These are phyloP conservation scores for Drosophila mettleri DNA, from an alignment of 2,888 invertebrate species.

Conservation along the genomic window DNA sequence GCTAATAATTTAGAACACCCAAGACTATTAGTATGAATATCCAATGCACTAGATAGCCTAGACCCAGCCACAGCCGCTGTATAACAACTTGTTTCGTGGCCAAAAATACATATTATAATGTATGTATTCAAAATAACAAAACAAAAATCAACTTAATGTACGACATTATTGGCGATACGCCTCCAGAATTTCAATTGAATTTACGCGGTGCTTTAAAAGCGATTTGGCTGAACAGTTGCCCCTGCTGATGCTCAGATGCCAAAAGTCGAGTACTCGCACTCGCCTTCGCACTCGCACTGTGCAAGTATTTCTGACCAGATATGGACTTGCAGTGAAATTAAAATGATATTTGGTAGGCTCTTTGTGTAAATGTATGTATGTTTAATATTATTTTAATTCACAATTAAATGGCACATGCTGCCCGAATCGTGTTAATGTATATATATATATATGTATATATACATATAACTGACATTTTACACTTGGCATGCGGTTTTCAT, in stretches of 20 bases:
- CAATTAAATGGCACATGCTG: conserved; percentile 53
- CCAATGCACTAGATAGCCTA: conserved; percentile 46
- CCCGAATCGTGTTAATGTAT: conserved; percentile 55
- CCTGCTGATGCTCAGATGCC: conserved; percentile 32
- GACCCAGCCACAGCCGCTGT: conserved; percentile 19
- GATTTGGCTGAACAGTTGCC: conserved; percentile 52
- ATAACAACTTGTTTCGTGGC: conserved; percentile 46
- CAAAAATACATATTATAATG: conserved; percentile 28
- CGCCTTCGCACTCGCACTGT: background rate
- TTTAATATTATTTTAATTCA: conserved; percentile 50
- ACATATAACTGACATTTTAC: conserved; percentile 61
- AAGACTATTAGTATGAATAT: conserved; percentile 68
- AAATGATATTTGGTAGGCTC: conserved; percentile 47
- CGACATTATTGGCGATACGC: conserved; percentile 70
- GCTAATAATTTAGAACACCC: conserved; percentile 75
- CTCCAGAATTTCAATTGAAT: conserved; percentile 63
- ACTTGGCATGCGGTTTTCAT: conserved; percentile 70
- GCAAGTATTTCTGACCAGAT: conserved; percentile 18
- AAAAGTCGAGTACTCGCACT: conserved; percentile 40
- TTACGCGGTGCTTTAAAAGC: conserved; percentile 64
- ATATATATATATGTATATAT: background rate
- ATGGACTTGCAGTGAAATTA: conserved; percentile 46
- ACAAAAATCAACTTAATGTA: conserved; percentile 62
- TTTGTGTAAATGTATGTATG: conserved; percentile 4
- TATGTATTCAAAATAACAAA: conserved; percentile 29